Conservation (phyloP, 2,797 vertebrate species). For the Chelmon rostratus region DNA sequence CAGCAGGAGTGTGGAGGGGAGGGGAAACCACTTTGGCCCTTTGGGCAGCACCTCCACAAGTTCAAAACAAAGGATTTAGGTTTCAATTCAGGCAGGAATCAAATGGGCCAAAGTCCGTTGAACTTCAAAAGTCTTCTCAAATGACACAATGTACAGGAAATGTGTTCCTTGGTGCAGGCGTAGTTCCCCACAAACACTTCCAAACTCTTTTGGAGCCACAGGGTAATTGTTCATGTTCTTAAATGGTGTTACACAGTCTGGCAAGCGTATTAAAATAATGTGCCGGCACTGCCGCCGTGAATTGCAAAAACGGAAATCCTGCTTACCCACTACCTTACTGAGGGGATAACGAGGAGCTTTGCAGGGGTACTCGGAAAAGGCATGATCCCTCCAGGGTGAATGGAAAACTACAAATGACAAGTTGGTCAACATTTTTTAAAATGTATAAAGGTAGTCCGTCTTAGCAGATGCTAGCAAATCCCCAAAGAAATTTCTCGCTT, state of each 20-base stretch:
- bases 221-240: conserved; percentile 54
- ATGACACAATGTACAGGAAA: conserved; percentile 45
- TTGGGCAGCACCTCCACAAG: conserved; percentile 45
- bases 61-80: conserved; percentile 81
- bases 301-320: conserved; percentile 87
- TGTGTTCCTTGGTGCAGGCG: conserved; percentile 23
- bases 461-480: conserved; percentile 15
- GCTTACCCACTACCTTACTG: conserved; percentile 84
- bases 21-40: conserved; percentile 37
- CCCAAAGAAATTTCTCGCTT: neutral
- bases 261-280: conserved; percentile 83
- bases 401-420: conserved; percentile 73
- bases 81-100: conserved; percentile 70
- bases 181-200: conserved; percentile 33
- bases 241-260: conserved; percentile 79
- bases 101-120: conserved; percentile 72
- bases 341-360: conserved; percentile 80
- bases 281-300: conserved; percentile 67
- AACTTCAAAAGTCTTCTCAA: conserved; percentile 58
- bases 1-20: conserved; percentile 30
- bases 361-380: conserved; percentile 60
- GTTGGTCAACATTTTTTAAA: conserved; percentile 34
- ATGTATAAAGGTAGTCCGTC: conserved; percentile 8
- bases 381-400: conserved; percentile 59
- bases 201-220: conserved; percentile 26